Evolutionary conservation across 2,888 invertebrate species (phyloP), one percentile per base, ranked within the genome.

Genomic region (Cantharis rufa): DNA sequence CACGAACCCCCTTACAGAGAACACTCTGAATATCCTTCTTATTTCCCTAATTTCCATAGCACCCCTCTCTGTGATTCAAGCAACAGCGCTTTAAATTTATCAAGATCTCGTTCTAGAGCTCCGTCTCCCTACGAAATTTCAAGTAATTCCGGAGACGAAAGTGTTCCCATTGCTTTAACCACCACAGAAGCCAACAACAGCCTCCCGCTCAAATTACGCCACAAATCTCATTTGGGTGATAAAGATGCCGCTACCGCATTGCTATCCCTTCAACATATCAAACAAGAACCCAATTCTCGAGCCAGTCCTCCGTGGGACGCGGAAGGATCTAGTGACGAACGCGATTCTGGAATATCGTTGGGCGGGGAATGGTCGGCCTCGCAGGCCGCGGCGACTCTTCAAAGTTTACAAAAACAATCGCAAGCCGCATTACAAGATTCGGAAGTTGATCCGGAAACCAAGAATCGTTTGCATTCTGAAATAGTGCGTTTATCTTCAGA

Each of bases 141-240:
- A 15, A 94, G 94, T 68, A 93, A 94, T 69, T 91, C 92, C 5
- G 93, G 92, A 1, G 92, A 91, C 85, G 91, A 91, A 84, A 88
- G 90, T 61, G 87, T 89, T 0, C 89, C 87, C 7, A 83, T 87
- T 63, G 86, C 86, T 24, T 82, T 87, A 27, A 86, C 86, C 32
- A 87, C 87, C 1, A 84, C 90, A 80, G 92, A 93, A 79, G 90
- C 92, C 48, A 94, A 94, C 88, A 95, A 95, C 86, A 93, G 95
- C 83, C 90, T 97, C 86, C 97, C 97, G 2, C 92, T 96, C 83
- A 97, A 97, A 87, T 91, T 97, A 81, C 93, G 97, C 86, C 97
- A 97, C 91, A 97, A 97, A 89, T 94, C 95, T 61, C 94, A 96
- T 86, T 90, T 97, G 79, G 96, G 96, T 10, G 96, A 96, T 86